phyloP scores from a whole-genome alignment of 2,797 vertebrate genomes.

The Scolopax bukidnonensis region DNA sequence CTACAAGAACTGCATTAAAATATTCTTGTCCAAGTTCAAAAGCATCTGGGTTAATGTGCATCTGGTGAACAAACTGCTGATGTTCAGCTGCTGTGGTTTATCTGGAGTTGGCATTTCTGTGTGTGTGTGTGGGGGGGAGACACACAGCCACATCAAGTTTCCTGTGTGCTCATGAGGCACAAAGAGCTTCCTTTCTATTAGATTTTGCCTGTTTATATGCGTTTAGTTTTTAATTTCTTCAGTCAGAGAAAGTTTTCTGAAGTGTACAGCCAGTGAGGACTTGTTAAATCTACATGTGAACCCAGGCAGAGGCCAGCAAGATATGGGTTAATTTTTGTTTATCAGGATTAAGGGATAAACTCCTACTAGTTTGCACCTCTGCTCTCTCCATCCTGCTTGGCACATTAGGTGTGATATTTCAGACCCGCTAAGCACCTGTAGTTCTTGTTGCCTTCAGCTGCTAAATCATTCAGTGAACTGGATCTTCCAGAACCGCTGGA shows the following conservation, averaged over 20 bases:
- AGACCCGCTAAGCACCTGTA: not conserved
- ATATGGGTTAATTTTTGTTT: not conserved
- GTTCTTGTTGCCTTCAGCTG: not conserved
- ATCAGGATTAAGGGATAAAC: not conserved
- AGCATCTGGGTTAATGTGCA: not conserved
- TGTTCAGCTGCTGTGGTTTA: not conserved
- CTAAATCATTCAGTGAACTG: not conserved
- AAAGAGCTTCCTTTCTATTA: not conserved
- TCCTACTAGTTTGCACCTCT: not conserved
- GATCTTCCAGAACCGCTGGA: not conserved
- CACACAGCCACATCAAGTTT: not conserved
- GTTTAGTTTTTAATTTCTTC: not conserved
- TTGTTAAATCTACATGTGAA: not conserved
- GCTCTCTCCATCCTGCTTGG: not conserved
- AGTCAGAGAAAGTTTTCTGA: not conserved
- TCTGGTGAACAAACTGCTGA: not conserved
- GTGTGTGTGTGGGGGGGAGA: no score
- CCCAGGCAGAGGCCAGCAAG: not conserved
- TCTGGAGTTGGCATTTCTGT: not conserved
- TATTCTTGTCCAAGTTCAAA: not conserved
- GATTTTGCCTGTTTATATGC: not conserved
- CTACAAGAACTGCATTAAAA: not conserved
- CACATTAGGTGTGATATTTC: not conserved
- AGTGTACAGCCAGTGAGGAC: not conserved
- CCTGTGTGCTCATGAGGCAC: not conserved